phyloP scores from a whole-genome alignment of 2,113 vertebrate genomes.

The Misgurnus anguillicaudatus region DNA sequence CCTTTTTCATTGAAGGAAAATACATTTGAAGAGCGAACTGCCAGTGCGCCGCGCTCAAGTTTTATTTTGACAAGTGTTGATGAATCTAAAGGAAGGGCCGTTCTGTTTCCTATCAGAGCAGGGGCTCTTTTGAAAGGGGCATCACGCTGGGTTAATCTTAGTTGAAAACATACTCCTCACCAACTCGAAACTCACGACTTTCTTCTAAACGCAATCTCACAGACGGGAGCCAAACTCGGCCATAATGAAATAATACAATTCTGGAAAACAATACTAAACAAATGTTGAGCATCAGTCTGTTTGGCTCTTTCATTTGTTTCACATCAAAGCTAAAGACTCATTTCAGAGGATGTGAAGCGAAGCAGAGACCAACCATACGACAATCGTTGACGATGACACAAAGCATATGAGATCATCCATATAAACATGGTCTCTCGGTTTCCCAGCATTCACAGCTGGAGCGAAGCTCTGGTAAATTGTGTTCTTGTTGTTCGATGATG shows the following conservation, averaged over 20 bases:
- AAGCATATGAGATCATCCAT: conserved; percentile 51
- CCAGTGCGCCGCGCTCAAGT: conserved; percentile 47
- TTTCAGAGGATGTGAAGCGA: not conserved
- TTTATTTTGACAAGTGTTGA: conserved; percentile 64
- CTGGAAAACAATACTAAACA: conserved; percentile 8
- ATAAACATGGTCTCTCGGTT: conserved; percentile 62
- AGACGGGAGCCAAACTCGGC: conserved; percentile 40
- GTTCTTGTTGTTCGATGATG: conserved; percentile 65
- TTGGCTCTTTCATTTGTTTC: not conserved
- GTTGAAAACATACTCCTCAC: conserved; percentile 55
- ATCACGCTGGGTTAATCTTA: conserved; percentile 64
- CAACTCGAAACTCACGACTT: conserved; percentile 50
- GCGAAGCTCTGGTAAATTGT: conserved; percentile 69
- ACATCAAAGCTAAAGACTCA: not conserved
- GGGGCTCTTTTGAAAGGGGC: conserved; percentile 63
- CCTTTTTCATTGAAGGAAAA: conserved; percentile 50
- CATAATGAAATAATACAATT: conserved; percentile 23
- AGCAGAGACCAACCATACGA: not conserved
- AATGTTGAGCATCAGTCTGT: not conserved
- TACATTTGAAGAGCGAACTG: conserved; percentile 43
- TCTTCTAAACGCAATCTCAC: conserved; percentile 66
- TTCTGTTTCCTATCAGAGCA: conserved; percentile 69
- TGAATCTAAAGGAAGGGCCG: conserved; percentile 59
- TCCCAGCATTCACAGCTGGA: conserved; percentile 70
- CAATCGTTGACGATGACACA: not conserved